Percentiles rank a stretch among this genome's conserved stretches.
Conservation (phyloP, 2,113 vertebrate species). For the Myotis brandtii region DNA sequence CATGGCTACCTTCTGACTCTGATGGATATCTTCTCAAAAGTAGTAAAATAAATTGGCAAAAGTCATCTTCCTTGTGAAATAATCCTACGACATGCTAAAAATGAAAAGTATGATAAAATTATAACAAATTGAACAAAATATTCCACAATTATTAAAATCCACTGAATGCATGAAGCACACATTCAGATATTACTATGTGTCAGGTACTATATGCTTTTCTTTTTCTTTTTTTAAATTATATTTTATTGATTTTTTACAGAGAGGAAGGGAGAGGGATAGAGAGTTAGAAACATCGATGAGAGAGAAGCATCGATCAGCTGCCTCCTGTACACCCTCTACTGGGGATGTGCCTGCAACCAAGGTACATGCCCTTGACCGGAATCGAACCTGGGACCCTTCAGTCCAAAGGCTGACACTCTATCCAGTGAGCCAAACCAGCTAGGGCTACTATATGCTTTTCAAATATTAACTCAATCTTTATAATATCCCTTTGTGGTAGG, state of each 20-base stretch:
- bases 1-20: background rate
- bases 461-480: constrained; percentile 44
- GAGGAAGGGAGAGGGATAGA: no score
- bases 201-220: background rate
- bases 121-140: background rate
- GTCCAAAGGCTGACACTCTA: no score
- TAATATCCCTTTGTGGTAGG: background rate
- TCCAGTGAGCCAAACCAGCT: no score
- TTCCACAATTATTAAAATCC: background rate
- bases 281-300: no score
- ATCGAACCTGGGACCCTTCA: no score
- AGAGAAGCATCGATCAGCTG: no score
- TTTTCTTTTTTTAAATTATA: no score
- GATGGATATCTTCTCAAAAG: background rate
- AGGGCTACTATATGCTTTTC: background rate
- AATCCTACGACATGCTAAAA: background rate
- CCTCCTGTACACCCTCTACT: no score
- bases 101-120: background rate
- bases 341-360: no score
- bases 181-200: background rate
- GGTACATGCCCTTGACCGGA: no score
- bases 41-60: background rate
- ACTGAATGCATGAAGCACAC: background rate
- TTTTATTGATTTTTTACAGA: no score
- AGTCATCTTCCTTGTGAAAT: constrained; percentile 15